Evolutionary conservation across 2,113 vertebrate species (phyloP).

Genomic region (Platichthys stellatus): DNA sequence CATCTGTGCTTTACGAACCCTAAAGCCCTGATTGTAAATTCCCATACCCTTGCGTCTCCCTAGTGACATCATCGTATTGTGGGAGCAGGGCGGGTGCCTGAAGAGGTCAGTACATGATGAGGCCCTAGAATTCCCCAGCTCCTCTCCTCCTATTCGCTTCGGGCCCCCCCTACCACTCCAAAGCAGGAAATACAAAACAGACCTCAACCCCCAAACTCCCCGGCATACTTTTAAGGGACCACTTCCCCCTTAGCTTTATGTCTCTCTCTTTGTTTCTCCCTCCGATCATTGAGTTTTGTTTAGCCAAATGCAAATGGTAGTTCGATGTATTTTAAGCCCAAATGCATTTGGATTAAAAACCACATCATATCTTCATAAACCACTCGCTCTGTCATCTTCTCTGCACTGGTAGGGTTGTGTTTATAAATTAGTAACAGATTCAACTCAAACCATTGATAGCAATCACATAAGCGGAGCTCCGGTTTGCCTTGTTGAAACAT

Average conservation of each 20-base stretch:
- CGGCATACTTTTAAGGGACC: constrained; percentile 21
- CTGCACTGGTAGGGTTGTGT: not conserved
- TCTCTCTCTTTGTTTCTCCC: constrained; percentile 6
- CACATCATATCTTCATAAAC: not conserved
- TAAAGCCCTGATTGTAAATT: constrained; percentile 60
- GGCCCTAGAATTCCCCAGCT: constrained; percentile 54
- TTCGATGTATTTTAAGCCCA: not conserved
- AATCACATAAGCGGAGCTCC: not conserved
- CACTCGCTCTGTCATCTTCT: not conserved
- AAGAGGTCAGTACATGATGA: constrained; percentile 52
- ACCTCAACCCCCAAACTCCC: constrained; percentile 57
- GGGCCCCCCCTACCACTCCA: constrained; percentile 24
- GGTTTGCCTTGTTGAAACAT: not conserved
- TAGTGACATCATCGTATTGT: constrained; percentile 55
- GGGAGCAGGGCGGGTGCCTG: constrained; percentile 30
- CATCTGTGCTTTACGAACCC: constrained; percentile 60
- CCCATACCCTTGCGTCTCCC: constrained; percentile 55
- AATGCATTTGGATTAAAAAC: not conserved
- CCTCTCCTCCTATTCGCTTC: constrained; percentile 27
- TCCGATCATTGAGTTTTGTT: not conserved
- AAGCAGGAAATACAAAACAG: constrained; percentile 71
- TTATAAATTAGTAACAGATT: not conserved
- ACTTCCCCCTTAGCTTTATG: not conserved
- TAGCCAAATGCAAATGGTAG: not conserved
- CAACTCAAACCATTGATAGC: not conserved